phyloP scores from a whole-genome alignment of 2,797 vertebrate genomes.

The Phataginus tetradactyla region DNA sequence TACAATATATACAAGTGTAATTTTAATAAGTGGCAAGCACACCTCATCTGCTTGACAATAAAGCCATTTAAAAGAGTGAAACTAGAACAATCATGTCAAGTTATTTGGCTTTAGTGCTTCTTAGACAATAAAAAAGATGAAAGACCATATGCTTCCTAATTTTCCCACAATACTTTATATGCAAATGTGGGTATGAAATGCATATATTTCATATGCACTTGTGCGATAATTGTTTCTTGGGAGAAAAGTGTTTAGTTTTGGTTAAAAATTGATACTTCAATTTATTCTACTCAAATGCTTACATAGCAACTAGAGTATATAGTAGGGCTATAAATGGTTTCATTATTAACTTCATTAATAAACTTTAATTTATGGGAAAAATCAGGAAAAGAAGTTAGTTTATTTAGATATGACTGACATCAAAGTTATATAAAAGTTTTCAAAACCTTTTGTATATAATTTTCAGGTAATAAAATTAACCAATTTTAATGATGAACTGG shows the following conservation, averaged over 20 bases:
- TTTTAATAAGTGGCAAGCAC: constrained; percentile 67
- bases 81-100: constrained; percentile 61
- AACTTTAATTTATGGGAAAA: background rate
- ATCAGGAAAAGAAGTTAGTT: background rate
- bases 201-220: constrained; percentile 53
- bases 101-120: constrained; percentile 70
- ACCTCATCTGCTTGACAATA: constrained; percentile 69
- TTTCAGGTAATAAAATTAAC: background rate
- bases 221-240: constrained; percentile 54
- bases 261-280: constrained; percentile 37
- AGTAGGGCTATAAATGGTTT: background rate
- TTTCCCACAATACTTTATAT: constrained; percentile 68
- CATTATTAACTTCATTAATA: background rate
- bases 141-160: constrained; percentile 73
- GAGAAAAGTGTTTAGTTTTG: constrained; percentile 41
- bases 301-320: background rate
- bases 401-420: background rate
- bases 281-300: constrained; percentile 19
- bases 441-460: background rate
- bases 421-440: background rate
- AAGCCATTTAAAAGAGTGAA: constrained; percentile 66
- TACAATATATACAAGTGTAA: constrained; percentile 52
- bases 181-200: constrained; percentile 62
- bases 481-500: background rate
- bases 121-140: constrained; percentile 65